These are phyloP conservation scores for Eupeodes corollae DNA, from an alignment of 1,140 invertebrate species.

Conservation along the genomic window DNA sequence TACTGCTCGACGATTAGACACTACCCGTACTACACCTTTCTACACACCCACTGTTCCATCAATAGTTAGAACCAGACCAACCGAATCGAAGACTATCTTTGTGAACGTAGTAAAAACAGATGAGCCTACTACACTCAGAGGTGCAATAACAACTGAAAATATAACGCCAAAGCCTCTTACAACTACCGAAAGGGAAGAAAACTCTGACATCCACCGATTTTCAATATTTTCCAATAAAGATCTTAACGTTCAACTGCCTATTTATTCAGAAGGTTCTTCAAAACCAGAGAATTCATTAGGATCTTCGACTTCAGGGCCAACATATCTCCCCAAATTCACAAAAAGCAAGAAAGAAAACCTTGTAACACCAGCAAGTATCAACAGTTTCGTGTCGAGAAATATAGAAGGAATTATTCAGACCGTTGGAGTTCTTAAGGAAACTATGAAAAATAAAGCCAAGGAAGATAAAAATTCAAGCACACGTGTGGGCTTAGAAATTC, in stretches of 20 bases:
- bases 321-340: slow-evolving; percentile 26
- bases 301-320: slow-evolving; percentile 22
- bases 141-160: slow-evolving; percentile 9
- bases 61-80: slow-evolving; percentile 23
- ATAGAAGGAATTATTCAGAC: slow-evolving; percentile 39
- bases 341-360: no score
- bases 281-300: slow-evolving; percentile 8
- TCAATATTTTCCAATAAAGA: slow-evolving; percentile 3
- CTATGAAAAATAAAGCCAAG: slow-evolving; percentile 6
- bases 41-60: slow-evolving; percentile 38
- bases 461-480: slow-evolving; percentile 31
- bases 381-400: slow-evolving; percentile 32
- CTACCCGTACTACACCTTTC: slow-evolving; percentile 30
- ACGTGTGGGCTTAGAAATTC: slow-evolving; percentile 49
- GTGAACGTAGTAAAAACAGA: slow-evolving; percentile 16
- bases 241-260: slow-evolving; percentile 5
- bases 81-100: slow-evolving; percentile 25
- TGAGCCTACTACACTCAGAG: slow-evolving; percentile 10
- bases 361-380: slow-evolving; percentile 3
- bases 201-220: slow-evolving; percentile 9
- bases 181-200: neutral
- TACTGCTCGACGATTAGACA: slow-evolving; percentile 23
- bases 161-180: neutral
- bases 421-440: slow-evolving; percentile 30
- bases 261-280: slow-evolving; percentile 14